Conservation (phyloP, 2,113 vertebrate genomes). For the Smithornis capensis region DNA sequence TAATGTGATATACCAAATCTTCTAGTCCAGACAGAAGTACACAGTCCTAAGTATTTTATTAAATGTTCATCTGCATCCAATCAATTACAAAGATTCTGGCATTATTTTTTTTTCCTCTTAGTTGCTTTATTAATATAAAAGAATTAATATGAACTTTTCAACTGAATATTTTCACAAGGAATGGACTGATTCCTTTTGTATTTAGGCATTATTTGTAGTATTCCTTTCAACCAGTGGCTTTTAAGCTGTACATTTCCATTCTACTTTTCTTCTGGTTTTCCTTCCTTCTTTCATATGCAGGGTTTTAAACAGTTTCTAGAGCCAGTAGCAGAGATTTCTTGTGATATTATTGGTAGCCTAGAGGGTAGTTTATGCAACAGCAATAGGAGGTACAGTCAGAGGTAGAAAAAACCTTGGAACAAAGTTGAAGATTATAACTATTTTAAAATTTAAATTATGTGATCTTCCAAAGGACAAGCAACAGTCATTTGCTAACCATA, state of each 20-base stretch:
- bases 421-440: neutral
- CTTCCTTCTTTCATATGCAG: neutral
- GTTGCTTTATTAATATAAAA: neutral
- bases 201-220: conserved; percentile 17
- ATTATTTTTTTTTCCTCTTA: conserved; percentile 46
- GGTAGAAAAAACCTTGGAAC: neutral
- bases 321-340: neutral
- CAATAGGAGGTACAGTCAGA: neutral
- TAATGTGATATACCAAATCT: neutral
- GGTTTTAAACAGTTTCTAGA: conserved; percentile 33
- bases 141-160: neutral
- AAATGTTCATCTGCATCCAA: conserved; percentile 15
- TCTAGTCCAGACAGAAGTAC: conserved; percentile 11
- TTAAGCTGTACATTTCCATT: neutral
- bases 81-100: conserved; percentile 44
- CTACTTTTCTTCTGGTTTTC: neutral
- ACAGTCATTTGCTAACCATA: neutral
- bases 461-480: neutral
- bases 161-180: neutral
- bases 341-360: neutral
- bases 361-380: neutral
- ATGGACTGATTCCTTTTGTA: conserved; percentile 9
- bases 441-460: neutral
- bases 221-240: conserved; percentile 8
- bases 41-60: conserved; percentile 29